Evolutionary conservation across 2,888 invertebrate species (phyloP).

Genomic region (Phasia obesa): DNA sequence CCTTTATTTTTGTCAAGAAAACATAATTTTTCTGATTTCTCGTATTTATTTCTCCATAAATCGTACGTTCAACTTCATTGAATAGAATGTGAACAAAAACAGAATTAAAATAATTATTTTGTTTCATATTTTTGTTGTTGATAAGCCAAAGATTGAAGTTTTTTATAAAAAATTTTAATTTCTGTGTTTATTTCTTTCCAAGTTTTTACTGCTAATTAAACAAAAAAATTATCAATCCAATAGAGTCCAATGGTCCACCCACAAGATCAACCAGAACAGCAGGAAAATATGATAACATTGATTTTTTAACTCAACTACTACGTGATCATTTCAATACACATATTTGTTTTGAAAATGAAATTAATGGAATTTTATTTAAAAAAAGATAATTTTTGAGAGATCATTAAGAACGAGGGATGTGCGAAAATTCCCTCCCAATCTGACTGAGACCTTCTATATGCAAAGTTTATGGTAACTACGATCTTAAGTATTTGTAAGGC

Average conservation of each 20-base stretch:
- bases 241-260: constrained; percentile 71
- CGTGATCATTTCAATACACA: constrained; percentile 44
- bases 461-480: no score
- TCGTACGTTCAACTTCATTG: constrained; percentile 64
- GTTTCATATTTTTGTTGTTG: constrained; percentile 50
- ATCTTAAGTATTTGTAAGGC: no score
- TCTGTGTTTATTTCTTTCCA: constrained; percentile 27
- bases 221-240: constrained; percentile 64
- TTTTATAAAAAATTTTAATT: constrained; percentile 38
- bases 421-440: no score
- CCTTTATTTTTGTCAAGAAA: constrained; percentile 38
- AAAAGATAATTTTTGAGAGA: constrained; percentile 26
- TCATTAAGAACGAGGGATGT: constrained; percentile 19
- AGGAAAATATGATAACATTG: constrained; percentile 59
- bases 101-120: constrained; percentile 46
- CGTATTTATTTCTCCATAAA: constrained; percentile 41
- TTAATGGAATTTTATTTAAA: constrained; percentile 14
- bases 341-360: constrained; percentile 40
- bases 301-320: constrained; percentile 46
- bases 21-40: constrained; percentile 3
- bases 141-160: constrained; percentile 61
- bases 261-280: constrained; percentile 66
- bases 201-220: constrained; percentile 60
- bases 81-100: constrained; percentile 37
- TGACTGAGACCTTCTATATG: no score